These are phyloP conservation scores for Pseudotriccus pelzelni DNA, from an alignment of 2,797 vertebrate species.

Conservation along the genomic window DNA sequence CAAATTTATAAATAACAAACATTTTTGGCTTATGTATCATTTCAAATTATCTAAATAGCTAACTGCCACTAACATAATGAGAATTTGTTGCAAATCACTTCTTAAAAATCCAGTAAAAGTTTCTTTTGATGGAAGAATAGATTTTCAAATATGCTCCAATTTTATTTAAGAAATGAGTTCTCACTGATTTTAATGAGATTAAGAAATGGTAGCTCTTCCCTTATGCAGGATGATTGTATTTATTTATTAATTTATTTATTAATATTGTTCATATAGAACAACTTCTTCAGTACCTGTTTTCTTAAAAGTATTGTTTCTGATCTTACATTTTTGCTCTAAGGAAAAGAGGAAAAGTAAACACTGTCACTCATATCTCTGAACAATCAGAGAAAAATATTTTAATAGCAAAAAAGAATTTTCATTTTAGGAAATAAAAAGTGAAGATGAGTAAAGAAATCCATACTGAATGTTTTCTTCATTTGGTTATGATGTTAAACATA, in stretches of 20 bases:
- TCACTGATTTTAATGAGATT: not conserved
- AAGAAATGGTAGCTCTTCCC: not conserved
- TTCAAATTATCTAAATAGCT: not conserved
- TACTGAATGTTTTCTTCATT: not conserved
- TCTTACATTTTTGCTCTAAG: not conserved
- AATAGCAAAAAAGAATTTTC: not conserved
- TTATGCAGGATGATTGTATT: not conserved
- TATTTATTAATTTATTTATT: not conserved
- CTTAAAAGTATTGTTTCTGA: not conserved
- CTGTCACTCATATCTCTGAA: not conserved
- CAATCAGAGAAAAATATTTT: not conserved
- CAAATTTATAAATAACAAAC: not conserved
- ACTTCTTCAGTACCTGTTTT: not conserved
- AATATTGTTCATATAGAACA: not conserved
- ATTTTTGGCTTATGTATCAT: not conserved
- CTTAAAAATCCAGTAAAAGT: not conserved
- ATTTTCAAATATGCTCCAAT: not conserved
- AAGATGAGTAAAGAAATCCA: not conserved
- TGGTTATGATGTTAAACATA: fast-evolving
- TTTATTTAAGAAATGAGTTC: not conserved
- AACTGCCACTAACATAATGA: not conserved
- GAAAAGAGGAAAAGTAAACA: not conserved
- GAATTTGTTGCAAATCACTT: not conserved
- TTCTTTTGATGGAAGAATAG: not conserved
- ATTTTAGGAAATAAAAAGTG: not conserved